Conservation (phyloP, 2,888 invertebrate species). For the Drosophila paranaensis region DNA sequence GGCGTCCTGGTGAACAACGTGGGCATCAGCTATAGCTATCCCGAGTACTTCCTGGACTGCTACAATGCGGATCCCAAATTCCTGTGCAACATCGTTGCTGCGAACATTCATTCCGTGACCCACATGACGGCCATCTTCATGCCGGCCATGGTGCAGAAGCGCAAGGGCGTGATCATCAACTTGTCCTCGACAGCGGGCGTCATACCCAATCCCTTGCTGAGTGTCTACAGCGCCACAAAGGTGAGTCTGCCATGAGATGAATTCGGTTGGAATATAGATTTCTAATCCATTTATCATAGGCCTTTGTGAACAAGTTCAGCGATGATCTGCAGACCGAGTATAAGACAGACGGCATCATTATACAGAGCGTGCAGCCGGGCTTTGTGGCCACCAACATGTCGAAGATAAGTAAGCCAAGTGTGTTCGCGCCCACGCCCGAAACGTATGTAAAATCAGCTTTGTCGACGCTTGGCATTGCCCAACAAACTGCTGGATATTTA, state of each 20-base stretch:
- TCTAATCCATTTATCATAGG: conserved; percentile 83
- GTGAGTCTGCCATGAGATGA: conserved; percentile 82
- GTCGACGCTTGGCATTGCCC: conserved; percentile 89
- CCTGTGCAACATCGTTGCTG: conserved; percentile 89
- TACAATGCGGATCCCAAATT: conserved; percentile 87
- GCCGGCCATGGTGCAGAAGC: conserved; percentile 92
- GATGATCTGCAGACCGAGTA: conserved; percentile 92
- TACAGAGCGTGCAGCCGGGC: conserved; percentile 94
- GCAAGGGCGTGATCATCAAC: conserved; percentile 94
- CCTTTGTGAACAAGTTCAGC: conserved; percentile 92
- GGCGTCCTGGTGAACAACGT: conserved; percentile 97
- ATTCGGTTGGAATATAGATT: not conserved
- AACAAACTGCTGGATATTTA: conserved; percentile 91
- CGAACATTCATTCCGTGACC: conserved; percentile 92
- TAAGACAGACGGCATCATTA: conserved; percentile 88
- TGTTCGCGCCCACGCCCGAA: conserved; percentile 91
- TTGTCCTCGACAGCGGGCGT: conserved; percentile 93
- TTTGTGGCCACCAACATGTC: conserved; percentile 97
- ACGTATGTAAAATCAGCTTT: conserved; percentile 90
- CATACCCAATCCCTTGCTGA: conserved; percentile 92
- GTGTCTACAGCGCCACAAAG: conserved; percentile 96
- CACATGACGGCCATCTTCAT: conserved; percentile 94
- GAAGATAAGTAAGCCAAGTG: conserved; percentile 89
- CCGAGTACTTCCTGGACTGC: conserved; percentile 91
- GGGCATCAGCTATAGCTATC: conserved; percentile 93